Evolutionary conservation across 1,140 invertebrate genomes (phyloP).

Genomic region (Helicoverpa armigera): DNA sequence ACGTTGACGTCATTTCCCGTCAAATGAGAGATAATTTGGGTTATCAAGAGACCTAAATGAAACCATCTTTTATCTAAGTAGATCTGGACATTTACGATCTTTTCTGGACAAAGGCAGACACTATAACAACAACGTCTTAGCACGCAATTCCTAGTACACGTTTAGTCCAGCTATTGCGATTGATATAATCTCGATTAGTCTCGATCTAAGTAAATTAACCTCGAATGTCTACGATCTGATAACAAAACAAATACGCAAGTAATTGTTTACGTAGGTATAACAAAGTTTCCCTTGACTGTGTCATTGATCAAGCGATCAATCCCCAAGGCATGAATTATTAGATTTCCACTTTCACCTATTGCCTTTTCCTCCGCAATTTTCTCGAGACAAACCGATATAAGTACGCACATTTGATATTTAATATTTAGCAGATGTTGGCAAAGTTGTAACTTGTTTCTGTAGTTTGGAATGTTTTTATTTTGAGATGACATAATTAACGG

Average conservation of each 20-base stretch:
- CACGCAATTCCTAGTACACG: constrained; percentile 18
- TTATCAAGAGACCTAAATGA: constrained; percentile 48
- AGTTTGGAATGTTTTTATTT: no score
- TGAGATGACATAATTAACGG: background rate
- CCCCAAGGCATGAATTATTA: no score
- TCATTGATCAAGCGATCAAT: no score
- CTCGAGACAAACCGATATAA: no score
- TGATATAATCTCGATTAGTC: background rate
- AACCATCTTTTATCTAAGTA: constrained; percentile 42
- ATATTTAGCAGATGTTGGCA: no score
- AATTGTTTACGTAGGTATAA: no score
- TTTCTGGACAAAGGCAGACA: constrained; percentile 16
- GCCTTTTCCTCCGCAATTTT: no score
- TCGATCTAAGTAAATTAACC: background rate
- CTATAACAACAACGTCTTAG: background rate
- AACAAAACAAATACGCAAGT: no score
- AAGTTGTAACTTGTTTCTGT: no score
- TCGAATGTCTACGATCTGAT: background rate
- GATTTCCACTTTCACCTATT: no score
- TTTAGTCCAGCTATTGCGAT: background rate
- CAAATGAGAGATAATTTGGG: constrained; percentile 31
- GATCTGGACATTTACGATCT: constrained; percentile 34
- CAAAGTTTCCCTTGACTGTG: no score
- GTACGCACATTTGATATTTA: no score
- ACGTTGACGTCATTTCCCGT: constrained; percentile 46